Evolutionary conservation across 2,888 invertebrate species (phyloP).

Genomic region (Drosophila gaucha): DNA sequence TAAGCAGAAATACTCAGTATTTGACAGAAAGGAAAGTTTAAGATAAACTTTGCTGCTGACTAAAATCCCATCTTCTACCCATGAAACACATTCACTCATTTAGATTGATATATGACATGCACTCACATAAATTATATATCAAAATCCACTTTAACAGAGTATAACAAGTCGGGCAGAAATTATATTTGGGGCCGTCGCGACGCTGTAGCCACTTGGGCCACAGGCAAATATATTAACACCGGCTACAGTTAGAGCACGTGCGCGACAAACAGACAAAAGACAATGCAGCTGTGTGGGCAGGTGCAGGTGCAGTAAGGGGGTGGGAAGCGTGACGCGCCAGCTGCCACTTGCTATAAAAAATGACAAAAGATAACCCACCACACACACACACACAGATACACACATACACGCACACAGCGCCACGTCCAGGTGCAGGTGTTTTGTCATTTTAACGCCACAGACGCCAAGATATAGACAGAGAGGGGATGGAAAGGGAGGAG

Average conservation of each 20-base stretch:
- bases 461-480: slow-evolving; percentile 17
- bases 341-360: slow-evolving; percentile 58
- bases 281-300: slow-evolving; percentile 48
- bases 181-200: slow-evolving; percentile 14
- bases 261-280: slow-evolving; percentile 49
- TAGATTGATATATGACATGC: not conserved
- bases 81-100: not conserved
- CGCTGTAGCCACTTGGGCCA: slow-evolving; percentile 58
- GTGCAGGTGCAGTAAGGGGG: not conserved
- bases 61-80: too few relatives aligned
- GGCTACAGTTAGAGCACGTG: slow-evolving; percentile 53
- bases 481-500: not conserved
- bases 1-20: not conserved
- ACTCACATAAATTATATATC: too few relatives aligned
- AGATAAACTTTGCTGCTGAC: too few relatives aligned
- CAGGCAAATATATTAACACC: slow-evolving; percentile 60
- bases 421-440: slow-evolving; percentile 65
- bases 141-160: not conserved
- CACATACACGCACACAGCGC: not conserved
- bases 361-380: slow-evolving; percentile 50
- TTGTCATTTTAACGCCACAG: slow-evolving; percentile 71
- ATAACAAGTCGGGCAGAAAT: slow-evolving; percentile 5
- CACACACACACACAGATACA: not conserved
- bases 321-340: slow-evolving; percentile 27
- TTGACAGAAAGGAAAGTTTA: not conserved